These are phyloP conservation scores for Otolemur garnettii DNA, from an alignment of 2,113 vertebrate genomes.

Conservation along the genomic window DNA sequence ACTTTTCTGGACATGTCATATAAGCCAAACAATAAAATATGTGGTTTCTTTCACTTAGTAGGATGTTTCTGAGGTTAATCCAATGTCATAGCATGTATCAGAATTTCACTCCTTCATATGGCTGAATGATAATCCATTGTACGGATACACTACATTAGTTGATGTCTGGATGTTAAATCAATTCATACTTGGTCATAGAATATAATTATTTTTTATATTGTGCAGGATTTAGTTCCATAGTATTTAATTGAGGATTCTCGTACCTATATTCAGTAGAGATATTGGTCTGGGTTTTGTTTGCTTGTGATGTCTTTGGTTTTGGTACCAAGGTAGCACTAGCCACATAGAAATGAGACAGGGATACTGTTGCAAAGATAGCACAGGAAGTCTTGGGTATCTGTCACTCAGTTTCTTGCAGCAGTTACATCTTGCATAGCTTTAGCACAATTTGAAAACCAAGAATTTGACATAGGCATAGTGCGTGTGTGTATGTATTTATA, in stretches of 20 bases:
- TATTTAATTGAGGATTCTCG: not conserved
- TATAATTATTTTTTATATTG: not conserved
- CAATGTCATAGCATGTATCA: not conserved
- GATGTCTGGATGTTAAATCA: not conserved
- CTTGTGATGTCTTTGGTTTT: not conserved
- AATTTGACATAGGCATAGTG: not conserved
- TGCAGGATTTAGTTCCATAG: not conserved
- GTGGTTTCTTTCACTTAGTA: not conserved
- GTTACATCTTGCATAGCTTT: not conserved
- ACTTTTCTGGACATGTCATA: not conserved
- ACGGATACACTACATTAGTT: not conserved
- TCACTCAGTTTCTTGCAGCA: not conserved
- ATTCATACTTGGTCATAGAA: not conserved
- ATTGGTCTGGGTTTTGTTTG: not conserved
- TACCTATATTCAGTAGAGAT: not conserved
- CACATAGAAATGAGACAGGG: not conserved
- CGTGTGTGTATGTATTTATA: not conserved
- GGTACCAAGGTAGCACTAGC: not conserved
- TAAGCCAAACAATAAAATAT: not conserved
- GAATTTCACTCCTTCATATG: not conserved
- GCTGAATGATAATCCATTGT: not conserved
- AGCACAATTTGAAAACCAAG: not conserved
- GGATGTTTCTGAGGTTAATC: not conserved
- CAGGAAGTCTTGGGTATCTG: not conserved
- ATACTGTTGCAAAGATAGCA: not conserved